These are phyloP conservation scores for Notothenia rossii DNA, from an alignment of 2,113 vertebrate species.

Conservation along the genomic window DNA sequence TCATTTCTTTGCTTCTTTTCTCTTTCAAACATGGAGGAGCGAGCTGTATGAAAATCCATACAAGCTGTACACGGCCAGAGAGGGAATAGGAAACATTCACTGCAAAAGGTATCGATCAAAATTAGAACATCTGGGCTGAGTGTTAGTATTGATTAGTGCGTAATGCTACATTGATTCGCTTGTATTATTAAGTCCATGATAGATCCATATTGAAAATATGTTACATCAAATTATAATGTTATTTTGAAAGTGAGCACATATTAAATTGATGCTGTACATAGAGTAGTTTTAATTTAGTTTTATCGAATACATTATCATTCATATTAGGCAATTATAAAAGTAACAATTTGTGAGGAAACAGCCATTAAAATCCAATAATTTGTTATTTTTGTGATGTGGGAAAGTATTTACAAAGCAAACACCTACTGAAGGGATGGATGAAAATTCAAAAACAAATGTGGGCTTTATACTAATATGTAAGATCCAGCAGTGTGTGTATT, in stretches of 20 bases:
- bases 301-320: background rate
- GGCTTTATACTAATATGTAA: conserved; percentile 46
- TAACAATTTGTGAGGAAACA: background rate
- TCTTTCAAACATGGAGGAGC: conserved; percentile 61
- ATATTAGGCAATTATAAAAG: no score
- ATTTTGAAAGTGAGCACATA: conserved; percentile 37
- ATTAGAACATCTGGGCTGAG: conserved; percentile 78
- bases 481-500: conserved; percentile 42
- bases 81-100: conserved; percentile 74
- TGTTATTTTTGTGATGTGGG: background rate
- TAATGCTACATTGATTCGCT: conserved; percentile 77
- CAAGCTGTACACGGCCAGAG: conserved; percentile 44
- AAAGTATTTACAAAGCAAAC: conserved; percentile 19
- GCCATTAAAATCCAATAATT: background rate
- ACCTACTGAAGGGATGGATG: conserved; percentile 23
- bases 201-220: conserved; percentile 62
- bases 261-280: conserved; percentile 4
- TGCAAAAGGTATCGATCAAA: conserved; percentile 74
- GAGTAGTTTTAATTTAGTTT: background rate
- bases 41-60: conserved; percentile 73
- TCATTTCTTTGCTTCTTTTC: conserved; percentile 50
- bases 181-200: conserved; percentile 73
- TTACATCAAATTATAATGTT: conserved; percentile 70
- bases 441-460: conserved; percentile 29
- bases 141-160: conserved; percentile 79